Evolutionary conservation across 2,797 vertebrate genomes (phyloP).

Genomic region (Xyrichtys novacula): DNA sequence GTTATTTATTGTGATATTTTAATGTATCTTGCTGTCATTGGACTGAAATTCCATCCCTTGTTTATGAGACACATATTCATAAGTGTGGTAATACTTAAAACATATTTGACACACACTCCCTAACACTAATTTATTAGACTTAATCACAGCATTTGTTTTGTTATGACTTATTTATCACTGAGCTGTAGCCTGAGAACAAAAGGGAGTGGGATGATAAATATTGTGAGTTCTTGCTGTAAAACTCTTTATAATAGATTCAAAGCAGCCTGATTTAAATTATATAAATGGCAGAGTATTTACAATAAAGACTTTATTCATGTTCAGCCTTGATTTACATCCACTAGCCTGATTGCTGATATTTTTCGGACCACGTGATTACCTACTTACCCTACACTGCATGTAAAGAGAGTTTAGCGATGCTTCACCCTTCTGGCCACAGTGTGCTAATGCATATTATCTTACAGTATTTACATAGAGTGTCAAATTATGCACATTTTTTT

Average conservation of each 20-base stretch:
- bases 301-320: conserved; percentile 1
- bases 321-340: conserved; percentile 15
- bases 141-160: neutral
- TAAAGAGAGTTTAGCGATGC: conserved; percentile 50
- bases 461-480: neutral
- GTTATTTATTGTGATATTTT: too few relatives aligned
- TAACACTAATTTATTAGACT: too few relatives aligned
- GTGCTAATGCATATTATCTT: conserved; percentile 43
- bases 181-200: neutral
- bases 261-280: neutral
- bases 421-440: conserved; percentile 58
- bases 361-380: conserved; percentile 36
- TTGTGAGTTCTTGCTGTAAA: too few relatives aligned
- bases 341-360: conserved; percentile 6
- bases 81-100: too few relatives aligned
- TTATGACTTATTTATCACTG: neutral
- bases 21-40: too few relatives aligned
- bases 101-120: too few relatives aligned
- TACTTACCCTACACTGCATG: too few relatives aligned
- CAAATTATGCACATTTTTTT: neutral
- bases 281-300: neutral
- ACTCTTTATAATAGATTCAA: neutral
- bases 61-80: too few relatives aligned
- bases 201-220: neutral
- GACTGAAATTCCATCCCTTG: too few relatives aligned